Evolutionary conservation across 92 coral and sea anemone genomes (phyloP).

Genomic region (Paragorgia papillata): DNA sequence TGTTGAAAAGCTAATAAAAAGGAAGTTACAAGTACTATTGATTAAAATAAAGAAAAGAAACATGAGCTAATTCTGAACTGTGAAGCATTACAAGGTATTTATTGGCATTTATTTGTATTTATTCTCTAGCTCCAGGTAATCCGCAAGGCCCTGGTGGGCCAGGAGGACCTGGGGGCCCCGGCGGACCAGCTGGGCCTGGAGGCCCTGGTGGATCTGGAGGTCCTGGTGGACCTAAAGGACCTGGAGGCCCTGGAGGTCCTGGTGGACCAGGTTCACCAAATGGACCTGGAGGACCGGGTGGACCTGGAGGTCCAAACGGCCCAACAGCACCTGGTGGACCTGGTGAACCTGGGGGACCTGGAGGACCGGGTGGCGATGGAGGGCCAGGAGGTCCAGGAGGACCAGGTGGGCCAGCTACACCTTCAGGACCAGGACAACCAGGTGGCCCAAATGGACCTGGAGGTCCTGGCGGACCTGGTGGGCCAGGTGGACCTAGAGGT

Average conservation of each 20-base stretch:
- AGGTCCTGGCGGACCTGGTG: conserved; percentile 64
- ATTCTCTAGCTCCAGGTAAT: conserved; percentile 41
- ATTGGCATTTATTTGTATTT: no score
- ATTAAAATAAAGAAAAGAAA: no score
- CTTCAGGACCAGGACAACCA: conserved; percentile 65
- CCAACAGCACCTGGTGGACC: conserved; percentile 28
- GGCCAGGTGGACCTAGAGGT: conserved; percentile 73
- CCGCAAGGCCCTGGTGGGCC: conserved; percentile 64
- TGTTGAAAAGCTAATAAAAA: no score
- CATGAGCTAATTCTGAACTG: not conserved
- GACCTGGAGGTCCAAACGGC: conserved; percentile 58
- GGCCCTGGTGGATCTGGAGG: conserved; percentile 57
- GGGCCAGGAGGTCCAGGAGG: conserved; percentile 62
- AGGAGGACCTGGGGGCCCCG: conserved; percentile 67
- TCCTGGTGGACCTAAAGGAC: conserved; percentile 66
- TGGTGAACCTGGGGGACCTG: conserved; percentile 57
- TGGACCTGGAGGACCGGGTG: conserved; percentile 73
- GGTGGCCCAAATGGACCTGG: conserved; percentile 69
- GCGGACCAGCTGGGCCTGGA: conserved; percentile 47
- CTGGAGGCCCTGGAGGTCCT: conserved; percentile 80
- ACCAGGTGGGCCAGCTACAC: conserved; percentile 64
- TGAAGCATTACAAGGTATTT: no score
- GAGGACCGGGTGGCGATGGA: conserved; percentile 54
- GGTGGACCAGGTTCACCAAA: conserved; percentile 73
- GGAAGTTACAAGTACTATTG: no score